A percentile compares a stretch with the other conserved stretches of the same genome.
Conservation (phyloP, 2,888 invertebrate species). For the Rhorus exstirpatorius region DNA sequence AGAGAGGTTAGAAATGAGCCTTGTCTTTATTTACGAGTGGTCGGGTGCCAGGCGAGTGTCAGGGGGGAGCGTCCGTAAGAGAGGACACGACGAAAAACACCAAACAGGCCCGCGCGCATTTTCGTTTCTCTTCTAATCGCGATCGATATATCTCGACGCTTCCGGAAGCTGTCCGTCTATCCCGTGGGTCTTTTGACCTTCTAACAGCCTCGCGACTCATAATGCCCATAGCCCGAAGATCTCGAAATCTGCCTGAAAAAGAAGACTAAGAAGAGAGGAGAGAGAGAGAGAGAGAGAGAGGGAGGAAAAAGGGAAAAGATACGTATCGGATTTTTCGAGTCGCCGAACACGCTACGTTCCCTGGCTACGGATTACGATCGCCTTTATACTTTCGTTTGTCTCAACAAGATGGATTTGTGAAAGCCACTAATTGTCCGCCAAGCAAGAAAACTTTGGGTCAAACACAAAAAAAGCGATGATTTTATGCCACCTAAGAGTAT, state of each 20-base stretch:
- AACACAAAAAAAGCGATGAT: conserved; percentile 57
- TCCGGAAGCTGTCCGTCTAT: conserved; percentile 85
- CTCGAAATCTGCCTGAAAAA: conserved; percentile 46
- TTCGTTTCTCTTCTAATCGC: conserved; percentile 75
- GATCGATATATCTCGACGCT: conserved; percentile 80
- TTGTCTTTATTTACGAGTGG: conserved; percentile 80
- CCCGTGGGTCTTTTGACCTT: conserved; percentile 62
- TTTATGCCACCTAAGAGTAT: conserved; percentile 22
- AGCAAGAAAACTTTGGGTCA: conserved; percentile 38
- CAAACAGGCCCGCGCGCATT: conserved; percentile 65
- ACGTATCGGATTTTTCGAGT: conserved; percentile 54
- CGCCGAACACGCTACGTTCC: conserved; percentile 62
- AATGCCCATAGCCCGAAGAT: conserved; percentile 1
- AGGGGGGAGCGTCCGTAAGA: background rate
- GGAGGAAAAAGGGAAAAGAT: conserved; percentile 55
- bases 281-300: background rate
- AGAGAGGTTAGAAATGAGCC: conserved; percentile 64
- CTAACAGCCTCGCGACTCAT: conserved; percentile 6
- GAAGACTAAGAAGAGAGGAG: background rate
- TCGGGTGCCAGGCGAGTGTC: conserved; percentile 67
- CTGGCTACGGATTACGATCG: conserved; percentile 57
- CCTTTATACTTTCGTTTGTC: background rate
- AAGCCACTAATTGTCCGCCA: conserved; percentile 61
- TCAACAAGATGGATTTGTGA: conserved; percentile 50
- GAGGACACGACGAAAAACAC: background rate